Evolutionary conservation across 2,113 vertebrate species (phyloP), one percentile per base, ranked within the genome.

Genomic region (Suricata suricatta): DNA sequence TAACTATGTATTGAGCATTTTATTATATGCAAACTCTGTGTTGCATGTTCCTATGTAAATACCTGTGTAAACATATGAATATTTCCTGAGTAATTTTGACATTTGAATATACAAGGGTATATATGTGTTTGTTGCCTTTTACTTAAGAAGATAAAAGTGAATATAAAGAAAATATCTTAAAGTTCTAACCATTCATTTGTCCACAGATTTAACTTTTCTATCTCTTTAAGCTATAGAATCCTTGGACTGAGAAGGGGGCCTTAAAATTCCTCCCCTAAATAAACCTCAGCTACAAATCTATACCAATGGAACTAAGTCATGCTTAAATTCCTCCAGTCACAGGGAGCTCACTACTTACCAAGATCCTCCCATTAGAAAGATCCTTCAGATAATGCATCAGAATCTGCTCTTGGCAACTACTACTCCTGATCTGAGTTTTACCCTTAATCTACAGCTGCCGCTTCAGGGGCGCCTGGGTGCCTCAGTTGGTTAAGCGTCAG

Each of bases 141-240:
- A 23, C 71, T 90, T 69, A 69, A 91, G 71, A 88, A 38, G 60
- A 96, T 91, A 71, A 12, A 77, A 47, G 13, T 76, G 25, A 96
- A 81, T 72, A 10, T 54, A 69, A 97, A 91, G 12, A 54, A 66
- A 85, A 66, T 33, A 33, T 25, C 50, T 81, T 93, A 69, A 38
- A 88, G 90, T 88, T 94, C 88, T 94, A 90, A 88, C 66, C 19
- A 87, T 47, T 83, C 31, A 54, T 60, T 90, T 93, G 13, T 81
- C 71, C n/a, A 54, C 11, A 41, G 25, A 91, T 64, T 87, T 77
- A 86, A 83, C 27, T 52, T 87, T 83, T 76, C 44, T 87, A 76
- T 29, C 47, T 79, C 66, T 92, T 89, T 72, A 54, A 91, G 64
- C 86, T 63, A 86, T 4, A 91, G 54, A 79, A 69, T 29, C 33